Conservation (phyloP, 2,888 invertebrate species). For the Eilema depressum region DNA sequence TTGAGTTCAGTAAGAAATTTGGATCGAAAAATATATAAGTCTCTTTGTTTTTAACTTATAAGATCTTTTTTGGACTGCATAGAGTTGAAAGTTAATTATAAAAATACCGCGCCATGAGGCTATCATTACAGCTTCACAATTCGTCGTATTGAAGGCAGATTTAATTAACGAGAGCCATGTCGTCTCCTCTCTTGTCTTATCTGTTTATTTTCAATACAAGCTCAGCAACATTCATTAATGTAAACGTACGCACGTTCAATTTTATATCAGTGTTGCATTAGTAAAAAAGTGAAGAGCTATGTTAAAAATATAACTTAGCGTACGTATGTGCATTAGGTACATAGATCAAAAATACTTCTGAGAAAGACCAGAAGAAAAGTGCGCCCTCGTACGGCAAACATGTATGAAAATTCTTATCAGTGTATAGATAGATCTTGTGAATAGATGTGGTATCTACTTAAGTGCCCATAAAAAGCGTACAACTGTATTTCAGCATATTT, state of each 20-base stretch:
- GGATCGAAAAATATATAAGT: not conserved
- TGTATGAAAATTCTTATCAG: too few relatives aligned
- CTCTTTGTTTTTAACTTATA: not conserved
- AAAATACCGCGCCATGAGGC: constrained; percentile 25
- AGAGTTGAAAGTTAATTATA: constrained; percentile 20
- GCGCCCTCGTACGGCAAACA: too few relatives aligned
- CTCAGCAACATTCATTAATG: too few relatives aligned
- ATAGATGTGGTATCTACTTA: not conserved
- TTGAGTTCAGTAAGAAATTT: constrained; percentile 2
- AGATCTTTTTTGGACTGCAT: too few relatives aligned
- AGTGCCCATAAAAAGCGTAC: not conserved
- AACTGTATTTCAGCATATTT: not conserved
- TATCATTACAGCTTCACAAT: constrained; percentile 26
- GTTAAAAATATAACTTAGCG: too few relatives aligned
- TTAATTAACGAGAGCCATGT: constrained; percentile 38
- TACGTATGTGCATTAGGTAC: too few relatives aligned
- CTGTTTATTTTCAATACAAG: not conserved
- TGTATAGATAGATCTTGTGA: too few relatives aligned
- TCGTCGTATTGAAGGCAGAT: constrained; percentile 41
- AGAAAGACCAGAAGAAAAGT: too few relatives aligned
- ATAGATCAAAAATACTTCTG: too few relatives aligned
- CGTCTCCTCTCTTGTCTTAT: not conserved
- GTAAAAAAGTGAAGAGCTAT: too few relatives aligned
- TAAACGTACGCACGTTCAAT: too few relatives aligned
- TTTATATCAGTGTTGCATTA: too few relatives aligned